Conservation (phyloP, 2,113 vertebrate genomes). For the Eurypyga helias region DNA sequence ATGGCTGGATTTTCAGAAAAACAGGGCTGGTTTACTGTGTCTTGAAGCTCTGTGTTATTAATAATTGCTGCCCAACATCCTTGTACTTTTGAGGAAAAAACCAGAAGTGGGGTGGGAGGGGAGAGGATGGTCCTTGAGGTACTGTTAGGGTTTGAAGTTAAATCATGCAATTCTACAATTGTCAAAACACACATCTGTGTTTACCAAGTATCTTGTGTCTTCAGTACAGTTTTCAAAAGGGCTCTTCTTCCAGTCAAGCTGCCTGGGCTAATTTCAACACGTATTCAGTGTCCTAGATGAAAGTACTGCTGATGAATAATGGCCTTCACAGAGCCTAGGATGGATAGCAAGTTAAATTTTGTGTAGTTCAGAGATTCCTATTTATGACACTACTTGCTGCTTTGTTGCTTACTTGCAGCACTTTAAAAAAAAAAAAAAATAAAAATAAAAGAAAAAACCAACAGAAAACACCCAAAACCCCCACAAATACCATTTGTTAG, state of each 20-base stretch:
- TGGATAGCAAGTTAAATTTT: background rate
- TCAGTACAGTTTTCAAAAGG: background rate
- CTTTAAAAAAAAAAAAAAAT: background rate
- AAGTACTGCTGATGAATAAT: background rate
- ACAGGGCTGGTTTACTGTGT: background rate
- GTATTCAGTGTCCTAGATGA: background rate
- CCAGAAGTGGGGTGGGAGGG: rapidly evolving
- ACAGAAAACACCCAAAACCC: no score
- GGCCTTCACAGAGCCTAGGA: background rate
- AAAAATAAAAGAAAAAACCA: background rate
- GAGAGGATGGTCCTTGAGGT: rapidly evolving
- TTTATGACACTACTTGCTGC: background rate
- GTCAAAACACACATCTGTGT: background rate
- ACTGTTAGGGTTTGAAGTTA: background rate
- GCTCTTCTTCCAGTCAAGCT: background rate
- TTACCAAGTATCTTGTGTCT: background rate
- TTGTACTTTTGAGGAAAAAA: background rate
- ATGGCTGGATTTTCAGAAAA: background rate
- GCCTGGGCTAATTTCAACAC: background rate
- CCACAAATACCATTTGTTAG: background rate
- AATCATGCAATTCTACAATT: background rate
- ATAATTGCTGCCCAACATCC: background rate
- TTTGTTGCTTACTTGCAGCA: background rate
- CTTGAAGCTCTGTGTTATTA: background rate
- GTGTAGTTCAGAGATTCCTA: background rate